These are phyloP conservation scores for Excalfactoria chinensis DNA, from an alignment of 2,113 vertebrate genomes.

Conservation along the genomic window DNA sequence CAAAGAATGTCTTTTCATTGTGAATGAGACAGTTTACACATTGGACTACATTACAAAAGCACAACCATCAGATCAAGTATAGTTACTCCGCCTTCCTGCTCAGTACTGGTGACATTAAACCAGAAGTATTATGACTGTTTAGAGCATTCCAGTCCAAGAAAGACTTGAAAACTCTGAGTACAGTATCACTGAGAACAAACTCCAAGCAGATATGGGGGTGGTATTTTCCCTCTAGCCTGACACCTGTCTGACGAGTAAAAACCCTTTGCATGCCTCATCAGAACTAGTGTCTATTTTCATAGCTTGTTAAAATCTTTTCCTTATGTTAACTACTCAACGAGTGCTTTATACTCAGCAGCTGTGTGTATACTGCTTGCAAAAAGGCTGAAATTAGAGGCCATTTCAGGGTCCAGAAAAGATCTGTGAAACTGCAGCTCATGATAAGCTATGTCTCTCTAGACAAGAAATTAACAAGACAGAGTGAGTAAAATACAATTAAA, in stretches of 20 bases:
- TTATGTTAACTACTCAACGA: neutral
- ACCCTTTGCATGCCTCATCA: neutral
- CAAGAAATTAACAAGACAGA: neutral
- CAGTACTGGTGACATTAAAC: neutral
- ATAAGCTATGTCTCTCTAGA: neutral
- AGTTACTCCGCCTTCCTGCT: neutral
- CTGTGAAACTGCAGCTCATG: neutral
- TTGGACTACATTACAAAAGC: rapidly evolving
- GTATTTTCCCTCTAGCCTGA: neutral
- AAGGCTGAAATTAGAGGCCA: neutral
- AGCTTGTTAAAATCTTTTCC: neutral
- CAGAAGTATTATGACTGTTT: neutral
- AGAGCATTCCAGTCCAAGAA: neutral
- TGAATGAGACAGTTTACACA: neutral
- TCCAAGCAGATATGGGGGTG: neutral
- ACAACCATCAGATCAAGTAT: neutral
- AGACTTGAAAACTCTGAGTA: neutral
- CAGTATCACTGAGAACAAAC: neutral
- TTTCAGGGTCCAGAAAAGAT: neutral
- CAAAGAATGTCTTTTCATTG: rapidly evolving
- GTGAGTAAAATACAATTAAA: neutral
- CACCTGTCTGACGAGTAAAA: neutral
- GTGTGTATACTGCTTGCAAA: neutral
- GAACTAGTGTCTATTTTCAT: neutral
- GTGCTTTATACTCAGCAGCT: neutral